A percentile compares a stretch with the other conserved stretches of the same genome.
These are phyloP conservation scores for Leptocoma aspasia DNA, from an alignment of 2,113 vertebrate genomes.

Conservation along the genomic window DNA sequence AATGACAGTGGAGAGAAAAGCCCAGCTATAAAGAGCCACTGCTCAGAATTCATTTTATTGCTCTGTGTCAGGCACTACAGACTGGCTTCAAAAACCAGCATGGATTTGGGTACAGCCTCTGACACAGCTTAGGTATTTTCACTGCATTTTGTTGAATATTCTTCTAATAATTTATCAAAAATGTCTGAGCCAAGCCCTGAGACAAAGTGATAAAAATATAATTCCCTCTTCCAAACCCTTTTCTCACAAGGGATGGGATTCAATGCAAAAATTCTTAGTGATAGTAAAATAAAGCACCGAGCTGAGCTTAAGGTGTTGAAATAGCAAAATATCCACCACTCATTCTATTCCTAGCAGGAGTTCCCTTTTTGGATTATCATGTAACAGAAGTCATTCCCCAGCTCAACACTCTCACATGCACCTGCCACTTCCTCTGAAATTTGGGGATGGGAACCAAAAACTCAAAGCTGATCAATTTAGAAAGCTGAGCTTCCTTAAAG, in stretches of 20 bases:
- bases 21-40: neutral
- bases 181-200: neutral
- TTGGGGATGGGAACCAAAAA: neutral
- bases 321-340: neutral
- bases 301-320: neutral
- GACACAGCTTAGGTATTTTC: neutral
- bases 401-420: neutral
- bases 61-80: neutral
- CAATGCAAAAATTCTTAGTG: neutral
- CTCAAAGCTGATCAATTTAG: neutral
- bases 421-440: neutral
- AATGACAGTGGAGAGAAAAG: neutral
- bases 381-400: neutral
- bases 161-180: neutral
- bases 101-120: neutral
- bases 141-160: neutral
- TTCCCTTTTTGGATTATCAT: neutral
- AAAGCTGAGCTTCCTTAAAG: neutral
- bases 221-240: neutral
- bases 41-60: neutral
- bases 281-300: neutral
- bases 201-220: neutral
- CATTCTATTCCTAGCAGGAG: neutral
- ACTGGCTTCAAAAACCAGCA: neutral
- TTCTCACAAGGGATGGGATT: neutral